These are phyloP conservation scores for Villa cingulata DNA, from an alignment of 2,888 invertebrate species.

Conservation along the genomic window DNA sequence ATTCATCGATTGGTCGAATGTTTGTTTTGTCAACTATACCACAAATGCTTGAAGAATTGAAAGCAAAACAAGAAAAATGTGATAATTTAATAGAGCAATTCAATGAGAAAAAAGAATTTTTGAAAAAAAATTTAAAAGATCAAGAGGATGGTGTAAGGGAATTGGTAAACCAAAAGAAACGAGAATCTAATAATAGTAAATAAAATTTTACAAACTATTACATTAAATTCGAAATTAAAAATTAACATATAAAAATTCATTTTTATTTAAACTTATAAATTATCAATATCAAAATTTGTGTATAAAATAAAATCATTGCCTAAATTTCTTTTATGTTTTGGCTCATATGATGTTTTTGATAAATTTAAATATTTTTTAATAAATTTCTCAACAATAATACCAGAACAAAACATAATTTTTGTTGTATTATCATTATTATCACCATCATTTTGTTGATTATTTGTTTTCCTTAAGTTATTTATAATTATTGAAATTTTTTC, in stretches of 20 bases:
- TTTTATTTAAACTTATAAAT: background rate
- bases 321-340: slow-evolving; percentile 75
- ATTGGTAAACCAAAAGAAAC: slow-evolving; percentile 54
- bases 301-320: slow-evolving; percentile 88
- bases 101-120: slow-evolving; percentile 56
- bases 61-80: slow-evolving; percentile 42
- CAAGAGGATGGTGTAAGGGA: slow-evolving; percentile 71
- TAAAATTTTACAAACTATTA: no score
- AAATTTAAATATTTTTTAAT: slow-evolving; percentile 50
- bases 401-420: slow-evolving; percentile 59
- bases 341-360: slow-evolving; percentile 55
- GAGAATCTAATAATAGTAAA: no score
- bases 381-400: slow-evolving; percentile 60
- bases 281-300: slow-evolving; percentile 57
- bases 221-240: slow-evolving; percentile 7
- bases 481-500: slow-evolving; percentile 69
- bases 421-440: no score
- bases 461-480: slow-evolving; percentile 48
- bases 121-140: slow-evolving; percentile 62
- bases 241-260: background rate
- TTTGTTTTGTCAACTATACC: slow-evolving; percentile 54
- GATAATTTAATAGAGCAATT: slow-evolving; percentile 56
- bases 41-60: slow-evolving; percentile 47
- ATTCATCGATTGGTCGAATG: slow-evolving; percentile 60
- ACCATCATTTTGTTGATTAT: no score